Evolutionary conservation across 2,888 invertebrate species (phyloP).

Genomic region (Parelbella ahira): DNA sequence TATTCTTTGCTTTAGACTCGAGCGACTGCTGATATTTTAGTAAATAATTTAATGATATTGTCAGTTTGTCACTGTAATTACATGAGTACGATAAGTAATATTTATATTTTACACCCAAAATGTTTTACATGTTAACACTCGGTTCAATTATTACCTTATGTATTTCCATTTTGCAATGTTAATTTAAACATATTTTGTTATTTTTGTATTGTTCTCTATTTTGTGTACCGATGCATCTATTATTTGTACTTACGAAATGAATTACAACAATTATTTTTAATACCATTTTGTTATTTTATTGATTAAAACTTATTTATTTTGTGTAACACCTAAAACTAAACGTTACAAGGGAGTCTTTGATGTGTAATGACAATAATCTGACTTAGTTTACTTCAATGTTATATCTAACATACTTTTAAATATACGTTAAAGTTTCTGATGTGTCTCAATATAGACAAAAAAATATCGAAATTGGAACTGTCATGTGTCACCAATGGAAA

Average conservation of each 20-base stretch:
- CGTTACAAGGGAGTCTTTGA: too few species aligned
- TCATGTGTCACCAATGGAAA: conserved; percentile 54
- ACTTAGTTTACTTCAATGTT: too few species aligned
- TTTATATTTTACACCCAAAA: conserved; percentile 20
- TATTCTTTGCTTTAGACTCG: conserved; percentile 30
- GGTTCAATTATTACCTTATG: conserved; percentile 30
- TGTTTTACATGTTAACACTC: conserved; percentile 28
- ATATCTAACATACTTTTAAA: too few species aligned
- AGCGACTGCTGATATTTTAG: conserved; percentile 10
- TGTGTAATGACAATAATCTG: too few species aligned
- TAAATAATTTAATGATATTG: conserved; percentile 22
- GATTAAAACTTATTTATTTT: too few species aligned
- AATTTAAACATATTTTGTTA: conserved; percentile 47
- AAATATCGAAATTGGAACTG: conserved; percentile 54
- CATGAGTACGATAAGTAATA: conserved; percentile 18
- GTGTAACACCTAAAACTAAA: too few species aligned
- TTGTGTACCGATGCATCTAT: conserved; percentile 52
- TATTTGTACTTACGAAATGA: conserved; percentile 65
- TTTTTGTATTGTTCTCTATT: conserved; percentile 58
- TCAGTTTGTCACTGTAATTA: conserved; percentile 20
- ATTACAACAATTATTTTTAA: conserved; percentile 70
- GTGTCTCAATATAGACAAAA: too few species aligned
- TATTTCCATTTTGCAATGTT: conserved; percentile 34
- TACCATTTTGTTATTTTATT: conserved; percentile 37
- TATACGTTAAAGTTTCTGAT: too few species aligned